Evolutionary conservation across 1,140 invertebrate species (phyloP).

Genomic region (Papilio polyxenes): DNA sequence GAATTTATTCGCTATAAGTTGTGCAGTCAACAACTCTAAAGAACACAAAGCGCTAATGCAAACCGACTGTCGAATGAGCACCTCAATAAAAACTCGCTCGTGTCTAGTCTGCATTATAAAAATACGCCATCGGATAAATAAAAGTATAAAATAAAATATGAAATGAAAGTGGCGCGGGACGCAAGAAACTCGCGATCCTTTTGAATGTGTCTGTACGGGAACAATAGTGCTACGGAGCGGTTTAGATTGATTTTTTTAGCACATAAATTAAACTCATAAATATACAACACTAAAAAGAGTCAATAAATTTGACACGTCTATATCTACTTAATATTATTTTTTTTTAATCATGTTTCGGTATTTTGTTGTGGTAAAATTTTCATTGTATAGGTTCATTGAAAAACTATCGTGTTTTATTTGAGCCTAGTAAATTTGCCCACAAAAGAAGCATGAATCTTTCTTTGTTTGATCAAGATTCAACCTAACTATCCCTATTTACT

Average conservation of each 20-base stretch:
- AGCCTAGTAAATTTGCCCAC: too few relatives aligned
- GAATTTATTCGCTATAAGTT: not conserved
- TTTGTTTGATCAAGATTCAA: too few relatives aligned
- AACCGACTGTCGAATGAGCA: constrained; percentile 42
- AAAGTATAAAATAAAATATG: constrained; percentile 79
- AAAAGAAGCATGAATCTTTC: too few relatives aligned
- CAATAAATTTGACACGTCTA: not conserved
- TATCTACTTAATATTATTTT: not conserved
- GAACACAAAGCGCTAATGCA: constrained; percentile 68
- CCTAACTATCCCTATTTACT: too few relatives aligned
- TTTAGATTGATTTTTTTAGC: not conserved
- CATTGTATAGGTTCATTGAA: too few relatives aligned
- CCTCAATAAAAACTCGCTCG: constrained; percentile 61
- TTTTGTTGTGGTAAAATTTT: too few relatives aligned
- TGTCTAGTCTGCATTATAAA: constrained; percentile 70
- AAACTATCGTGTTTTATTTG: too few relatives aligned
- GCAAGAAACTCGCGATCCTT: constrained; percentile 73
- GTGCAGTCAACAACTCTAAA: constrained; percentile 37
- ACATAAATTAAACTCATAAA: not conserved
- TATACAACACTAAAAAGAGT: not conserved
- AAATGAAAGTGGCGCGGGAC: constrained; percentile 76
- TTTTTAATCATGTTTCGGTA: too few relatives aligned
- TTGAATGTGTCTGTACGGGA: constrained; percentile 67
- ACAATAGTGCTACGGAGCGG: constrained; percentile 48
- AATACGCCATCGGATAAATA: constrained; percentile 75